A percentile compares a stretch with the other conserved stretches of the same genome.
Evolutionary conservation across 1,140 invertebrate genomes (phyloP).

Genomic region (Apocrypta bakeri): DNA sequence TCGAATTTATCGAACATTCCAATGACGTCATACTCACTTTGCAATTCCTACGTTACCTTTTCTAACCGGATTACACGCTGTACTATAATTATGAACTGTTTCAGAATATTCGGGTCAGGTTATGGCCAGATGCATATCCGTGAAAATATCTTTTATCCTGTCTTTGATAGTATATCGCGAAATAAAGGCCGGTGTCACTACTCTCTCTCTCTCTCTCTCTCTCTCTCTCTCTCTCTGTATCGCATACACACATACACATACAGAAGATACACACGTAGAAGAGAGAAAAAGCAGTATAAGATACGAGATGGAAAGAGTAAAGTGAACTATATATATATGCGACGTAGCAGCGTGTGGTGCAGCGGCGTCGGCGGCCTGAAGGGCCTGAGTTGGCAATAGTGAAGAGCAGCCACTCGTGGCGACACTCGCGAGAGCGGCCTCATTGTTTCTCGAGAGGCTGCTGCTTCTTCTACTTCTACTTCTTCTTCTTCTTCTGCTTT

Average conservation of each 20-base stretch:
- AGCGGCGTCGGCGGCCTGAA: constrained; percentile 64
- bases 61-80: neutral
- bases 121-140: neutral
- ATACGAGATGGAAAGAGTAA: constrained; percentile 1
- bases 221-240: too few relatives aligned
- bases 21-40: neutral
- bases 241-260: too few relatives aligned
- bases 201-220: too few relatives aligned
- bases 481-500: neutral
- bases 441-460: constrained; percentile 72
- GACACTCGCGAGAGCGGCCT: constrained; percentile 74
- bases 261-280: neutral
- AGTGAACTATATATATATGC: neutral
- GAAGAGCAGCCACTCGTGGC: constrained; percentile 72
- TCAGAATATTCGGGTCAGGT: neutral
- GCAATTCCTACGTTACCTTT: neutral
- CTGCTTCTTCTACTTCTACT: constrained; percentile 23
- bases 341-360: constrained; percentile 58
- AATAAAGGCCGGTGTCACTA: too few relatives aligned
- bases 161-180: neutral
- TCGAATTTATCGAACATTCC: neutral
- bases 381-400: constrained; percentile 75
- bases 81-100: neutral
- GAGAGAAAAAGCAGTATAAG: too few relatives aligned
- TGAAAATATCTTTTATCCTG: neutral